Conservation (phyloP, 1,140 invertebrate species). For the Drosophila nikananu region DNA sequence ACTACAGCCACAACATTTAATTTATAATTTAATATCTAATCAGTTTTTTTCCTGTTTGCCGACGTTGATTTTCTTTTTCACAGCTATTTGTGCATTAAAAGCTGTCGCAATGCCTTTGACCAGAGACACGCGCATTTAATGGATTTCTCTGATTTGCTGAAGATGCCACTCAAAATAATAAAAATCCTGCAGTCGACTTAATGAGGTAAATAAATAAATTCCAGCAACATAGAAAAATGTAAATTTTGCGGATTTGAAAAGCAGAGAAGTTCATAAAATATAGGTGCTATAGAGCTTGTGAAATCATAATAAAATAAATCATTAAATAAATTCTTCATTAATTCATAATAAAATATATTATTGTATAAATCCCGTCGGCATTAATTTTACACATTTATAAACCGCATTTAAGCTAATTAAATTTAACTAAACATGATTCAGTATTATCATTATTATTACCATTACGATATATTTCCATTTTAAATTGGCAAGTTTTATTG, state of each 20-base stretch:
- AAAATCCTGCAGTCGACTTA: conserved; percentile 24
- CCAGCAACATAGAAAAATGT: background rate
- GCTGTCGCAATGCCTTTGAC: conserved; percentile 52
- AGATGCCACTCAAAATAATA: conserved; percentile 40
- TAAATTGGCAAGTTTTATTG: background rate
- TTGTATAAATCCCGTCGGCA: conserved; percentile 11
- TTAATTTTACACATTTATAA: background rate
- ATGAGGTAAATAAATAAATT: conserved; percentile 12
- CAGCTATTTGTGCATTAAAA: conserved; percentile 74
- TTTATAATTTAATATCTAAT: conserved; percentile 83
- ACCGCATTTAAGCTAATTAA: background rate
- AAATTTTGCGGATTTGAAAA: background rate
- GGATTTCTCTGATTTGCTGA: conserved; percentile 64
- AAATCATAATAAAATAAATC: background rate
- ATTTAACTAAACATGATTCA: background rate
- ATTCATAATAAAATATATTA: conserved; percentile 3
- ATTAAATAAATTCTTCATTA: background rate
- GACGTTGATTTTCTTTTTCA: conserved; percentile 50
- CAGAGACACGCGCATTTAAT: conserved; percentile 56
- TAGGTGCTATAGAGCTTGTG: background rate
- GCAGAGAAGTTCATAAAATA: background rate
- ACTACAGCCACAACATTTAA: conserved; percentile 55
- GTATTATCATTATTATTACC: background rate
- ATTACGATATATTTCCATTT: background rate
- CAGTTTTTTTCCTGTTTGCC: conserved; percentile 49